Percentiles rank a stretch among this genome's conserved stretches.
These are phyloP conservation scores for Drosophila suboccidentalis DNA, from an alignment of 2,888 invertebrate species.

Conservation along the genomic window DNA sequence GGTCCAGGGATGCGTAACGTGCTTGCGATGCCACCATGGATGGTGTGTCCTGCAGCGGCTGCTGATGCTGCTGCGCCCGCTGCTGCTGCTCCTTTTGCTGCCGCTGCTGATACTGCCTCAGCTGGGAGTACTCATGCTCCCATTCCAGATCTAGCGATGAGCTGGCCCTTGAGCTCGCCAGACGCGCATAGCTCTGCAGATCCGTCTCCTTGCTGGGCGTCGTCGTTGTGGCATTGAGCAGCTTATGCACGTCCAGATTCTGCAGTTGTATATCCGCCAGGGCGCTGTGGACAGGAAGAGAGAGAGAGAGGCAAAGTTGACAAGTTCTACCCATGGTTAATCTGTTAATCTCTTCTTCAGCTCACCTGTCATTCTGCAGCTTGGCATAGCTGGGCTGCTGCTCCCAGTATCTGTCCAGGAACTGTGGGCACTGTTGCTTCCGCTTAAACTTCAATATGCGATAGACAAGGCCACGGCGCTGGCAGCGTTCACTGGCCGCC, in stretches of 20 bases:
- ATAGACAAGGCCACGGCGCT: constrained; percentile 63
- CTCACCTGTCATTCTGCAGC: constrained; percentile 71
- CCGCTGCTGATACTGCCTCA: constrained; percentile 61
- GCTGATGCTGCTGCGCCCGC: constrained; percentile 26
- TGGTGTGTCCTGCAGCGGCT: constrained; percentile 36
- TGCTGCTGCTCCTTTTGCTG: constrained; percentile 44
- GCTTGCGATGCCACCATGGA: constrained; percentile 27
- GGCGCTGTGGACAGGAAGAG: constrained; percentile 81
- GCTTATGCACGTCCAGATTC: constrained; percentile 87
- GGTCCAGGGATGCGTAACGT: constrained; percentile 71
- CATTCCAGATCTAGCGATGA: constrained; percentile 89
- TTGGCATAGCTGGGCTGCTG: constrained; percentile 83
- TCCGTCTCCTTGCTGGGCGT: constrained; percentile 80
- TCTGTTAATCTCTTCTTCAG: too few species aligned
- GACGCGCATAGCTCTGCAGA: constrained; percentile 62
- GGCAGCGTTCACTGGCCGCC: constrained; percentile 70
- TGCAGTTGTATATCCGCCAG: constrained; percentile 87
- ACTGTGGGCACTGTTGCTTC: constrained; percentile 75
- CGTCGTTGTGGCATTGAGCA: constrained; percentile 82
- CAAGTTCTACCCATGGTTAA: too few species aligned
- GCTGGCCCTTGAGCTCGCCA: constrained; percentile 88
- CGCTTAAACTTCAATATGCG: constrained; percentile 68
- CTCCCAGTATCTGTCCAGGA: constrained; percentile 84
- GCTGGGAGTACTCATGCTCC: constrained; percentile 88
- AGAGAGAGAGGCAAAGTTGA: background rate